phyloP scores from a whole-genome alignment of 2,888 invertebrate genomes.

The Heliconius sara region DNA sequence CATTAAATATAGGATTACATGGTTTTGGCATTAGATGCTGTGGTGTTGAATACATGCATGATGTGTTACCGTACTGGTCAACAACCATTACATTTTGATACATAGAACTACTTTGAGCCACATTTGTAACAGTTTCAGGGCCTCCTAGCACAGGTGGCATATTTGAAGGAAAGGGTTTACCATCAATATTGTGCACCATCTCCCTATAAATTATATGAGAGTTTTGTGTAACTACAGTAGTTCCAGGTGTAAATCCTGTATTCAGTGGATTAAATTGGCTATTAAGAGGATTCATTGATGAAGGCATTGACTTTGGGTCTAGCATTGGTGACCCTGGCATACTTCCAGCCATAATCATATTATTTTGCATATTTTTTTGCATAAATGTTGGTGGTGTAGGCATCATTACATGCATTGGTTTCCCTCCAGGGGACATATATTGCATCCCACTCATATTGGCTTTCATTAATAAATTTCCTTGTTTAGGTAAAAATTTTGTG shows the following conservation, averaged over 20 bases:
- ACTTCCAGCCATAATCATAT: constrained; percentile 72
- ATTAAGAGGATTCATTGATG: constrained; percentile 51
- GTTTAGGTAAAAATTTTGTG: constrained; percentile 71
- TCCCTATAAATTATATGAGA: constrained; percentile 80
- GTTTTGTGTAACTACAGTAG: constrained; percentile 77
- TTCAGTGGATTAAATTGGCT: constrained; percentile 69
- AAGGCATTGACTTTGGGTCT: constrained; percentile 60
- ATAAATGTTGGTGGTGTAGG: constrained; percentile 70
- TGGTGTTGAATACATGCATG: constrained; percentile 74
- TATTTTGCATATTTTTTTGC: constrained; percentile 77
- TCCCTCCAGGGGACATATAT: constrained; percentile 66
- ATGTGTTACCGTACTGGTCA: constrained; percentile 76
- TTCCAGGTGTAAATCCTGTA: constrained; percentile 68
- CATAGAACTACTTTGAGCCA: constrained; percentile 71
- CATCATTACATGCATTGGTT: constrained; percentile 72
- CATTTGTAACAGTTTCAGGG: constrained; percentile 70
- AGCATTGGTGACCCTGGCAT: constrained; percentile 63
- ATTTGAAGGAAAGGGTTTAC: constrained; percentile 73
- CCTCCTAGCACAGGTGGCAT: constrained; percentile 68
- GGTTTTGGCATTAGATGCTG: constrained; percentile 67
- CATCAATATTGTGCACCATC: constrained; percentile 77
- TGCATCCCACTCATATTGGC: constrained; percentile 69
- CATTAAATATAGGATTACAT: constrained; percentile 61
- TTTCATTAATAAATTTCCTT: constrained; percentile 74
- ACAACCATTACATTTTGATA: constrained; percentile 81